Percentiles rank a stretch among this genome's conserved stretches.
Evolutionary conservation across 37 sponge, comb jelly and placozoan genomes (phyloP).

Genomic region (Haliclona indistincta): DNA sequence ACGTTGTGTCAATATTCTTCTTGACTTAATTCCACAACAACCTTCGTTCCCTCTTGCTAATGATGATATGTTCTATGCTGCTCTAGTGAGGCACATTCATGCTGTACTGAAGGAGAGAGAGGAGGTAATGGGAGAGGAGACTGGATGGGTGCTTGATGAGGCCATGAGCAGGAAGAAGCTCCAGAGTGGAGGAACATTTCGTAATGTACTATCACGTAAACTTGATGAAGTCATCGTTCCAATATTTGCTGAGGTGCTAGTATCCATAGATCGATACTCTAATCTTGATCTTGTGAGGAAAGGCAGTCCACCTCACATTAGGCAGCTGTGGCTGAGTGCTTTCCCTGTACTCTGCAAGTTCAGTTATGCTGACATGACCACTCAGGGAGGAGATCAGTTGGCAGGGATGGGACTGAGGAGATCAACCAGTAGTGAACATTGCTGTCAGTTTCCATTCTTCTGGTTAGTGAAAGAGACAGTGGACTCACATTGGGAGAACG

Average conservation of each 20-base stretch:
- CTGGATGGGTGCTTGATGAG: constrained; percentile 61
- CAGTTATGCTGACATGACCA: too few relatives aligned
- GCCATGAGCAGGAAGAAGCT: constrained; percentile 51
- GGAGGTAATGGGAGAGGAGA: background rate
- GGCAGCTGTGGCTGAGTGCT: too few relatives aligned
- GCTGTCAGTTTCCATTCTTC: constrained; percentile 82
- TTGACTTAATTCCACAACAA: constrained; percentile 34
- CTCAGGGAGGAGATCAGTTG: too few relatives aligned
- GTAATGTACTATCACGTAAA: constrained; percentile 42
- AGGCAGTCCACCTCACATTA: too few relatives aligned
- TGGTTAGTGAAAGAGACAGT: constrained; percentile 74
- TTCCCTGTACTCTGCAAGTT: too few relatives aligned
- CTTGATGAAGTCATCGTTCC: constrained; percentile 60
- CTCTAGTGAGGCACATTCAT: constrained; percentile 48
- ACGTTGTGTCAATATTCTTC: constrained; percentile 28
- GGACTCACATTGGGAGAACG: constrained; percentile 56
- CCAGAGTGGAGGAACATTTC: constrained; percentile 68
- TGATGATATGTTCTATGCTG: constrained; percentile 42
- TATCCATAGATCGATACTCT: constrained; percentile 46
- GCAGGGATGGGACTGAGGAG: background rate
- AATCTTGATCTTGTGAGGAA: constrained; percentile 58
- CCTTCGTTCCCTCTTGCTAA: constrained; percentile 13
- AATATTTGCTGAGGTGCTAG: constrained; percentile 62
- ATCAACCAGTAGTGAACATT: constrained; percentile 11
- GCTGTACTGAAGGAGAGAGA: constrained; percentile 57